Evolutionary conservation across 1,140 invertebrate genomes (phyloP).

Genomic region (Microvelia longipes): DNA sequence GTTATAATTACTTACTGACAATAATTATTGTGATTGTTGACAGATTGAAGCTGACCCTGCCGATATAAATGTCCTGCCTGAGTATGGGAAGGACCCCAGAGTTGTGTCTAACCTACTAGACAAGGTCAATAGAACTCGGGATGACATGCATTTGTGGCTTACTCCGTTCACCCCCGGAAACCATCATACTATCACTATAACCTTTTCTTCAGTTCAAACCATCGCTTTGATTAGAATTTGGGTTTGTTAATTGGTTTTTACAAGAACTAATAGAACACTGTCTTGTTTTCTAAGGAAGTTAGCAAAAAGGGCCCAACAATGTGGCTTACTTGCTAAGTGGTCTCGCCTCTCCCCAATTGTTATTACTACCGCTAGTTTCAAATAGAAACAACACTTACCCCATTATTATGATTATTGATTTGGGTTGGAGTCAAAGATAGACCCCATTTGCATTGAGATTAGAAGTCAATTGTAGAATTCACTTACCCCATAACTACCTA

Average conservation of each 20-base stretch:
- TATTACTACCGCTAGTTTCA: too few relatives aligned
- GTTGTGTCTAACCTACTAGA: constrained; percentile 49
- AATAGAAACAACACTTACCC: too few relatives aligned
- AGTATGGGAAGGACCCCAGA: constrained; percentile 40
- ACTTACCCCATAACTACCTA: too few relatives aligned
- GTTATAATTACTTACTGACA: too few relatives aligned
- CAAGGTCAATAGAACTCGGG: constrained; percentile 51
- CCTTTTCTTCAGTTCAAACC: constrained; percentile 38
- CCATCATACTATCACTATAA: constrained; percentile 42
- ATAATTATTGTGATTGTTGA: too few relatives aligned
- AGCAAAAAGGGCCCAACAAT: too few relatives aligned
- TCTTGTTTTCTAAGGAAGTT: not conserved
- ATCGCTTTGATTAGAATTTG: constrained; percentile 61
- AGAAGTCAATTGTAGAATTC: too few relatives aligned
- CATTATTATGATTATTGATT: too few relatives aligned
- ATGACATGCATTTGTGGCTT: constrained; percentile 62
- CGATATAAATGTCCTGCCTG: constrained; percentile 42
- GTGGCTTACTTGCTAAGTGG: too few relatives aligned
- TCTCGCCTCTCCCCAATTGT: too few relatives aligned
- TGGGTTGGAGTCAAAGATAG: too few relatives aligned
- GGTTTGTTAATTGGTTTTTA: constrained; percentile 37
- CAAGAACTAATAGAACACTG: not conserved
- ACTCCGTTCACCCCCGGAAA: constrained; percentile 40
- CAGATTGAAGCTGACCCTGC: constrained; percentile 41
- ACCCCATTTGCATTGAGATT: too few relatives aligned